Evolutionary conservation across 2,797 vertebrate genomes (phyloP), one percentile per base, ranked within the genome.

Genomic region (Enteromius fasciolatus): DNA sequence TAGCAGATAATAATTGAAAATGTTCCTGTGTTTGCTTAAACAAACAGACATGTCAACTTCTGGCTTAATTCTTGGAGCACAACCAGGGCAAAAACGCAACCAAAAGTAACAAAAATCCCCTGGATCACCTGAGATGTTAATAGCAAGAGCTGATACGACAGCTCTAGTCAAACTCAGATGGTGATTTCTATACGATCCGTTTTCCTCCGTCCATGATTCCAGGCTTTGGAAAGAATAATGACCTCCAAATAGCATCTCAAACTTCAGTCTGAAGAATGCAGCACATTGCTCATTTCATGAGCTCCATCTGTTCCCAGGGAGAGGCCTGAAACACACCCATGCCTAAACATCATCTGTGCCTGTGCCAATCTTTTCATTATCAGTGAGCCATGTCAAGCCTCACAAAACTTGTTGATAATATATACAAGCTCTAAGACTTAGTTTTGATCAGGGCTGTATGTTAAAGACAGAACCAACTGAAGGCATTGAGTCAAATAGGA

Each of bases 301-400:
- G 59, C 70, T 84, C 82, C 82, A 84, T 82, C 83, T 84, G 84
- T 84, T 79, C 61, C n/a, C 7, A 18, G 23, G 23, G 61, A 74
- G n/a, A 9, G 41, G 41, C 31, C 66, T 25, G 46, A 74, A 36
- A 66, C 25, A 64, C 67, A 17, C 63, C 75, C 28, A 44, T 57
- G 12, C n/a, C 52, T 57, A 66, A 75, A 87, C 41, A 28, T 57
- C 80, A 82, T 81, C 64, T 80, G 76, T 73, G 46, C 54, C 57
- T 20, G n/a, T 48, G 69, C 70, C 67, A 63, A 61, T 25, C 59
- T 18, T 72, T 41, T 59, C 33, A 67, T 68, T 66, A 70, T 17
- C 74, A 46, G 54, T 31, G 72, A 86, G 78, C 80, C 61, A 84
- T 68, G 70, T 66, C 20, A 63, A 72, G 57, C 31, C 20, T n/a